Percentiles rank a stretch among this genome's conserved stretches.
Evolutionary conservation across 1,140 invertebrate genomes (phyloP).

Genomic region (Acromyrmex heyeri): DNA sequence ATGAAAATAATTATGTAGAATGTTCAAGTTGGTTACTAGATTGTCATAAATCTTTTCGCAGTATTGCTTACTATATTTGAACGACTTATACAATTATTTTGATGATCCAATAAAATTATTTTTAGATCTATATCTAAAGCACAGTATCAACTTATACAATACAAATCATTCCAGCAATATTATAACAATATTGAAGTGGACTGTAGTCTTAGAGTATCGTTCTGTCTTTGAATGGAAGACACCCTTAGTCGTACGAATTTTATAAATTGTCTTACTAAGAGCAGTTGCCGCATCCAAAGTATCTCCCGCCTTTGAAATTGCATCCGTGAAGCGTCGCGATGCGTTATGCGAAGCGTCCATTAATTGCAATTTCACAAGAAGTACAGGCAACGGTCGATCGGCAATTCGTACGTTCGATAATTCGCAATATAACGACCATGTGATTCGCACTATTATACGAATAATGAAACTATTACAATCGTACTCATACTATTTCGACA

Average conservation of each 20-base stretch:
- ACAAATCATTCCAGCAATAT: no score
- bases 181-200: no score
- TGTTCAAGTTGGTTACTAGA: no score
- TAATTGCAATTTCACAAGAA: neutral
- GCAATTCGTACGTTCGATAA: neutral
- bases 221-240: no score
- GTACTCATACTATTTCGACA: neutral
- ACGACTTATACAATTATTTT: no score
- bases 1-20: no score
- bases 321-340: neutral
- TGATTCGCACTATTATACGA: neutral
- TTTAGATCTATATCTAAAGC: no score
- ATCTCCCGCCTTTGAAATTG: neutral
- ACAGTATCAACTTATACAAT: no score
- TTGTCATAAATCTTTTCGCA: no score
- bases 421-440: neutral
- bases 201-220: no score
- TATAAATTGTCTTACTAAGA: slow-evolving; percentile 2
- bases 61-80: no score
- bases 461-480: neutral
- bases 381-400: neutral
- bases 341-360: neutral
- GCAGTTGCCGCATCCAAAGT: neutral
- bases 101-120: no score
- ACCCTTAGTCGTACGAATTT: neutral